phyloP scores from a whole-genome alignment of 2,113 vertebrate genomes.

The Candoia aspera region DNA sequence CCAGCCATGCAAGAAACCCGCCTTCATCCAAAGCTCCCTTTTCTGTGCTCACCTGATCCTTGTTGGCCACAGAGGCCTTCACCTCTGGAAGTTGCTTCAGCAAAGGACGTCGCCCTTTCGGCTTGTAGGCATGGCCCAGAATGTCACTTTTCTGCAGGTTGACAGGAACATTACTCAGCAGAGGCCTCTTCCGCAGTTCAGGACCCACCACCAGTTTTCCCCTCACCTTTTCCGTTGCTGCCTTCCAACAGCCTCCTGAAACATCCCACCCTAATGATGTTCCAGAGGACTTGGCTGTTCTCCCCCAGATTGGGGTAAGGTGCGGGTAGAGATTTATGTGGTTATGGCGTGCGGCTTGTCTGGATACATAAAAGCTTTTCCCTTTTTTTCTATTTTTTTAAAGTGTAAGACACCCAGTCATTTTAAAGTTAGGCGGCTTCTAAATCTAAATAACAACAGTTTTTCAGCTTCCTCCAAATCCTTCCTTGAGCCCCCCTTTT shows the following conservation, averaged over 20 bases:
- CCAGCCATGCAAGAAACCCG: not conserved
- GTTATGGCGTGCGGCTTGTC: not conserved
- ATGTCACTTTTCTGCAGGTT: constrained; percentile 54
- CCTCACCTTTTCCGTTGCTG: no score
- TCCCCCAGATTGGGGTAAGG: not conserved
- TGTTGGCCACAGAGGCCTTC: not conserved
- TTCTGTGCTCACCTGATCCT: not conserved
- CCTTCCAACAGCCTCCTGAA: no score
- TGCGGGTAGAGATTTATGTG: not conserved
- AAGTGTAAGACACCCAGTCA: no score
- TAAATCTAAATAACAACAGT: no score
- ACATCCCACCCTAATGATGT: not conserved
- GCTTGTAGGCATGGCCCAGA: constrained; percentile 45
- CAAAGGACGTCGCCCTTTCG: not conserved
- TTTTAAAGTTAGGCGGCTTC: no score
- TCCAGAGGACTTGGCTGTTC: not conserved
- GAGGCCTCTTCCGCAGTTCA: not conserved
- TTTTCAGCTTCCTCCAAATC: not conserved
- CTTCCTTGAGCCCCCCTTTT: not conserved
- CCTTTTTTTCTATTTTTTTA: no score
- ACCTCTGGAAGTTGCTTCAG: not conserved
- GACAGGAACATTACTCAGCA: not conserved
- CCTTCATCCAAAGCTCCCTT: not conserved
- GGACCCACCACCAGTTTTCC: not conserved
- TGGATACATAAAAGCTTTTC: no score